Evolutionary conservation across 30 jellyfish, hydroid and myxozoan species (phyloP).

Genomic region (Nemopilema nomurai): DNA sequence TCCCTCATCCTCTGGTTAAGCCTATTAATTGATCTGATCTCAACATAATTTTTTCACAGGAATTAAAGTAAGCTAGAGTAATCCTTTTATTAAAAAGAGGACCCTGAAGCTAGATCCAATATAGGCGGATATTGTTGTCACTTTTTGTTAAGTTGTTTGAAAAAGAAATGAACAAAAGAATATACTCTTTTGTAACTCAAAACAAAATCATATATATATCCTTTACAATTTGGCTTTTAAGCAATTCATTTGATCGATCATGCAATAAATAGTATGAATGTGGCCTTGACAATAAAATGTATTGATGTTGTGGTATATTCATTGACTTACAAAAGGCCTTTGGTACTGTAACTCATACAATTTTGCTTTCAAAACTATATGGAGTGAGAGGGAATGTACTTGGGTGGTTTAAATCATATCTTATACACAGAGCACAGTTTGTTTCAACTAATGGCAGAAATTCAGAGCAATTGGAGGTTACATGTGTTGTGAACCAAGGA

Average conservation of each 20-base stretch:
- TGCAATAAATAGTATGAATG: constrained; percentile 23
- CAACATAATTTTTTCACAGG: constrained; percentile 1
- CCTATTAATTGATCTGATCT: constrained; percentile 1
- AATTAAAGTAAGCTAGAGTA: constrained; percentile 13
- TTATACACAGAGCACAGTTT: constrained; percentile 16
- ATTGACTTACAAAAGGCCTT: constrained; percentile 24
- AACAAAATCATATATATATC: constrained; percentile 8
- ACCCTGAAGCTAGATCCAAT: constrained; percentile 23
- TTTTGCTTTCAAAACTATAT: constrained; percentile 3
- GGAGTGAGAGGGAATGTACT: constrained; percentile 24
- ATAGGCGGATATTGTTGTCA: constrained; percentile 25
- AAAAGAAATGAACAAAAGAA: constrained; percentile 26
- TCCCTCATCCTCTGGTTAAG: constrained; percentile 19
- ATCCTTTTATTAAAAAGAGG: constrained; percentile 20
- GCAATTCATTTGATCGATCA: constrained; percentile 16
- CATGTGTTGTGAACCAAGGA: constrained; percentile 33
- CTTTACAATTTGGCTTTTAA: constrained; percentile 37
- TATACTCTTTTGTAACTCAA: constrained; percentile 15
- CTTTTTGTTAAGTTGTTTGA: constrained; percentile 24
- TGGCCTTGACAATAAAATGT: constrained; percentile 20
- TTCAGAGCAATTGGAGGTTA: constrained; percentile 12
- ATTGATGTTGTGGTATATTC: constrained; percentile 23
- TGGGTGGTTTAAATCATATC: constrained; percentile 16
- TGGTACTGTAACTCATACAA: neutral
- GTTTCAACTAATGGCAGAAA: constrained; percentile 9